Base-by-base conservation (phyloP, 1,140 invertebrate genomes). In the Metaphire vulgaris region DNA sequence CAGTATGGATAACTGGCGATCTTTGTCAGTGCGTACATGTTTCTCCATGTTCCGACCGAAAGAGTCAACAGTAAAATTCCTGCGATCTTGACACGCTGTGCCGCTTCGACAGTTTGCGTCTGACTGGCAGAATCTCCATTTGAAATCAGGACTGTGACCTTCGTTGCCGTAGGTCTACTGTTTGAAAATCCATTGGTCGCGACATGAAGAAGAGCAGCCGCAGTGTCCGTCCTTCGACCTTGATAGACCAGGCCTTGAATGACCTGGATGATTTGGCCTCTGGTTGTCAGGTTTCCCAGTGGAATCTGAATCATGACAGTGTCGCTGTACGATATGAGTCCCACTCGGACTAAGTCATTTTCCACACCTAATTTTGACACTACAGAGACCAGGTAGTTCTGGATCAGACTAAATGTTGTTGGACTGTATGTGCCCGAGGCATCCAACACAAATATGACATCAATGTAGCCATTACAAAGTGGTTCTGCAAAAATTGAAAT, bases 101-200 rank as follows among this genome's bases (percentile, higher is more conserved):
- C 41, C 41, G 6, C 41, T 26, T 26, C n/a, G n/a, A 69, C 14
- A 6, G 67, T 69, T 14, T 14, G 67, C n/a, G n/a, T 73, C 33
- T 79, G 80, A 26, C 82, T 79, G 77, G 83, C 82, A 16, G 83
- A 84, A 12, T 81, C 77, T 31, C 70, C 70, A 26, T 72, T 32
- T 12, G 70, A 28, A 6, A 72, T 32, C 2, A 72, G 16, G 2
- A 72, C n/a, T 6, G 33, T 15, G 12, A 34, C 30, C 6, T 26
- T 12, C n/a, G 67, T 6, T 31, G 26, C 67, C 2, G 12, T 34
- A 2, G 29, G 29, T 15, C 33, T 15, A 26, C 33, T 72, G 14
- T 76, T 69, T 6, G 64, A 34, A 29, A 67, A 70, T 26, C 82
- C 79, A 1, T 15, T 21, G 41, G 21, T 21, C 6, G 6, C 6